Evolutionary conservation across 2,888 invertebrate genomes (phyloP).

Genomic region (Ophioninae sp.): DNA sequence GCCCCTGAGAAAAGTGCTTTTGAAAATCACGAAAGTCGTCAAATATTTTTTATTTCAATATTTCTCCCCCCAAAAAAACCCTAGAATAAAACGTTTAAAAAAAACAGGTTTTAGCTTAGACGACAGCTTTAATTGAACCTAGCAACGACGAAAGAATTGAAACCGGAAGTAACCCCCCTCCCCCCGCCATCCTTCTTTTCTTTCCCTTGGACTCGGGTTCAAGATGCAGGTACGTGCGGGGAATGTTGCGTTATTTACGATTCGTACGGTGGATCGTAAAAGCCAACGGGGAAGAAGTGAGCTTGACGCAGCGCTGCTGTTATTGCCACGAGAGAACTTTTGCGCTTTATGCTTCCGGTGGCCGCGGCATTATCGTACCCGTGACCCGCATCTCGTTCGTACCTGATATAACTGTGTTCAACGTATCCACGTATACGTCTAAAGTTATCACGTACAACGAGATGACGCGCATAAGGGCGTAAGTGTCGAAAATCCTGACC

Average conservation of each 20-base stretch:
- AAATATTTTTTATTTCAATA: too few species aligned
- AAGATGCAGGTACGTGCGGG: constrained; percentile 40
- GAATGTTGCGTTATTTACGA: constrained; percentile 61
- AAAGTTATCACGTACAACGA: not conserved
- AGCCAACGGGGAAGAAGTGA: constrained; percentile 56
- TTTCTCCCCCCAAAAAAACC: too few species aligned
- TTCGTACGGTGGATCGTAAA: constrained; percentile 59
- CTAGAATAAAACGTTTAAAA: too few species aligned
- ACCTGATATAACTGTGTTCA: constrained; percentile 24
- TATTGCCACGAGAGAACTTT: constrained; percentile 52
- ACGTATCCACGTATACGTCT: constrained; percentile 3
- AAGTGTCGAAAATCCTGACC: not conserved
- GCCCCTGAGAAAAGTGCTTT: too few species aligned
- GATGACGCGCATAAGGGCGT: not conserved
- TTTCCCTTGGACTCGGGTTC: constrained; percentile 16
- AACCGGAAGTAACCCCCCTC: not conserved
- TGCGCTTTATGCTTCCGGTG: constrained; percentile 27
- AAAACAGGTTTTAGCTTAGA: too few species aligned
- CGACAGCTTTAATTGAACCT: too few species aligned
- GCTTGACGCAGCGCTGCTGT: constrained; percentile 58
- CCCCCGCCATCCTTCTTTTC: not conserved
- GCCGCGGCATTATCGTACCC: constrained; percentile 47
- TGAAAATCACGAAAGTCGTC: too few species aligned
- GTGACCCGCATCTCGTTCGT: constrained; percentile 47
- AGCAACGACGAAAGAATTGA: constrained; percentile 38